A percentile compares a stretch with the other conserved stretches of the same genome.
These are phyloP conservation scores for Leptinotarsa tumamoca DNA, from an alignment of 2,888 invertebrate genomes.

Conservation along the genomic window DNA sequence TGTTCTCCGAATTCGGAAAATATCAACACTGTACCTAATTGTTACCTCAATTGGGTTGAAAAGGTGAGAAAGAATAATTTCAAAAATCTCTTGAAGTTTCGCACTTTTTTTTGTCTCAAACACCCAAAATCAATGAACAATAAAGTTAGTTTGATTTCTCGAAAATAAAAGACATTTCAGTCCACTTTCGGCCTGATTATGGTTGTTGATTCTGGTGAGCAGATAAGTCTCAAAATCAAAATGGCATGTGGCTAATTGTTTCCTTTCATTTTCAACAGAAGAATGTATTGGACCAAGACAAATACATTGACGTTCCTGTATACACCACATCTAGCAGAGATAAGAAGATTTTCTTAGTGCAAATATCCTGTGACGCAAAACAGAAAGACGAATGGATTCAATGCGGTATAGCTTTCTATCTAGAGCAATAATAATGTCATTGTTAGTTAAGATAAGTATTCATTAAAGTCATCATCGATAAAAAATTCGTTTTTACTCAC, in stretches of 20 bases:
- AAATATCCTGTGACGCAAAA: slow-evolving; percentile 59
- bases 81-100: slow-evolving; percentile 11
- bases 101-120: background rate
- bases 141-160: no score
- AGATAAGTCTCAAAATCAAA: no score
- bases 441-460: no score
- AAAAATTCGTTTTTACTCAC: no score
- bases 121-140: no score
- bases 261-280: slow-evolving; percentile 36
- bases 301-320: slow-evolving; percentile 58
- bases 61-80: slow-evolving; percentile 63
- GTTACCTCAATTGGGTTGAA: slow-evolving; percentile 73
- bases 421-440: slow-evolving; percentile 57
- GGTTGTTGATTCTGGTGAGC: no score
- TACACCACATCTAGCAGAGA: slow-evolving; percentile 60
- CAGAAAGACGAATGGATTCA: slow-evolving; percentile 72
- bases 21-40: slow-evolving; percentile 70
- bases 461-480: no score
- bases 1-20: slow-evolving; percentile 73
- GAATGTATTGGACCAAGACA: slow-evolving; percentile 53
- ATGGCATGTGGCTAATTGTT: no score
- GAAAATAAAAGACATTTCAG: no score
- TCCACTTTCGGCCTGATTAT: no score
- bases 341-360: slow-evolving; percentile 57
- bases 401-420: slow-evolving; percentile 74